Evolutionary conservation across 1,140 invertebrate genomes (phyloP), one percentile per base, ranked within the genome.

Genomic region (Diplogasteroides magnus): DNA sequence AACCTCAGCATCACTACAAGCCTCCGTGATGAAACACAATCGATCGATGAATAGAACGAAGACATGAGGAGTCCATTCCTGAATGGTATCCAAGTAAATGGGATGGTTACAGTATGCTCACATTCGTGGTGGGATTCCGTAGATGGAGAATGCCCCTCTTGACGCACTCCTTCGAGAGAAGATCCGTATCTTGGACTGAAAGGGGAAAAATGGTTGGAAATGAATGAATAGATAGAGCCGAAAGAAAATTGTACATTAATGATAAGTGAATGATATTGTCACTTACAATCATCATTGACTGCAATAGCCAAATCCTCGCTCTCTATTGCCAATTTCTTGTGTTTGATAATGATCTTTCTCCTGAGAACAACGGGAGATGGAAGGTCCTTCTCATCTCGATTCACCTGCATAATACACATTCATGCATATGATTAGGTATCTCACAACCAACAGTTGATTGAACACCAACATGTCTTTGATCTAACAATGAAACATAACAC

Each of bases 341-440:
- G 80, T 78, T 86, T 86, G 26, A 86, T 73, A 64, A 86, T 85
- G 65, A 86, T 84, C 76, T 85, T 86, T 37, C 79, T 73, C 64
- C 83, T 87, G 2, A 89, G 78, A 71, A 90, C 87, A 75, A 90
- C 86, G 0, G 96, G 96, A 0, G 94, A 97, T 1, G 96, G 96
- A 67, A 98, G 84, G 71, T 85, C 82, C 6, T 85, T 87, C 83
- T 93, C 92, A 81, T 91, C 90, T 78, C 90, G 91, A 74, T 93
- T 90, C 48, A 90, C 84, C 66, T 68, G 26, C 25, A 67, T 13
- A 28, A 3, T n/a, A 61, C 6, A 48, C 14, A 23, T 23, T 26
- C 23, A 31, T 64, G 23, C 25, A 56, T 26, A 56, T 26, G n/a
- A 67, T 67, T n/a, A n/a, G n/a, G n/a, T n/a, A n/a, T n/a, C n/a